A percentile compares a stretch with the other conserved stretches of the same genome.
phyloP scores from a whole-genome alignment of 2,888 invertebrate species.

The Nebria salina region DNA sequence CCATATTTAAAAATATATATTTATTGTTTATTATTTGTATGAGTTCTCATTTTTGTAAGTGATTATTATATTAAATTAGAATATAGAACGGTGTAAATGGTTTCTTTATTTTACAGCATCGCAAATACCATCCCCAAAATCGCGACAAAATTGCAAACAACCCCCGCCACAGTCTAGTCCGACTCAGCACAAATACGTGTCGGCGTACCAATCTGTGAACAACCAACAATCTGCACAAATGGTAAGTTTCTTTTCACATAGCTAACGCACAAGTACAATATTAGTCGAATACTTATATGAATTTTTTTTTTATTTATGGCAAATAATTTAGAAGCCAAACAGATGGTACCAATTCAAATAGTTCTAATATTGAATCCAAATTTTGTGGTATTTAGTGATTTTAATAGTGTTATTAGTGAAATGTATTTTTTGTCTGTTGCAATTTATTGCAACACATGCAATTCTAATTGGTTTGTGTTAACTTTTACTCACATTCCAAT shows the following conservation, averaged over 20 bases:
- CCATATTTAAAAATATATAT: not conserved
- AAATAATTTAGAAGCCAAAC: no score
- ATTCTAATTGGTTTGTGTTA: no score
- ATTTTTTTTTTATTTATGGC: no score
- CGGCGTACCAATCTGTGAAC: constrained; percentile 64
- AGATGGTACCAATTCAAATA: no score
- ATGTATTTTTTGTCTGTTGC: no score
- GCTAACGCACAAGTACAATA: no score
- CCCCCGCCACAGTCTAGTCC: constrained; percentile 68
- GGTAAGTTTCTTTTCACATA: constrained; percentile 48
- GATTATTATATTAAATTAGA: not conserved
- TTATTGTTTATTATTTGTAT: not conserved
- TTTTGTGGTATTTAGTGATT: no score
- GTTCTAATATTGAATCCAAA: no score
- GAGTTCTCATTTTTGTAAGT: not conserved
- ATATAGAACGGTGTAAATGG: not conserved
- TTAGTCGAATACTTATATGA: no score
- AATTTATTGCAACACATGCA: no score
- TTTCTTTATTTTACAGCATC: constrained; percentile 58
- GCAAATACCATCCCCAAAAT: constrained; percentile 70
- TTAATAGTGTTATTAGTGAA: no score
- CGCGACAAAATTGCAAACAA: constrained; percentile 65
- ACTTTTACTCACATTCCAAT: no score
- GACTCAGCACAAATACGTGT: constrained; percentile 67
- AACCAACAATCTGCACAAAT: constrained; percentile 62